Conservation (phyloP, 2,797 vertebrate species). For the Artibeus jamaicensis region DNA sequence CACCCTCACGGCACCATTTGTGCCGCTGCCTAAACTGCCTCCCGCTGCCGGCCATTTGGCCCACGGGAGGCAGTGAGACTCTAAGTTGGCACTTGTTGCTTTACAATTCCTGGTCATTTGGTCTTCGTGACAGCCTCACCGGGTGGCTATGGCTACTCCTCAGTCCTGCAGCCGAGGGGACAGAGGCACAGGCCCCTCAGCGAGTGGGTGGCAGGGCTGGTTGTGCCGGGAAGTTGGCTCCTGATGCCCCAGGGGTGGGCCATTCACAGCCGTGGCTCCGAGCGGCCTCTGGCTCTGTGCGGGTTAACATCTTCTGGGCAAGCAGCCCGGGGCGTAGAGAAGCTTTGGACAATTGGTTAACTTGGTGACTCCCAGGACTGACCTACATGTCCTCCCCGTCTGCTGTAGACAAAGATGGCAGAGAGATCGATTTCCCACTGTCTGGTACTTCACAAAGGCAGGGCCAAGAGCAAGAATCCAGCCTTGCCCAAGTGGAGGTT, state of each 20-base stretch:
- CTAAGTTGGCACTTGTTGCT: background rate
- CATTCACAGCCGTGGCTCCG: background rate
- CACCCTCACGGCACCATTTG: background rate
- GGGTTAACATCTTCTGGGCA: constrained; percentile 48
- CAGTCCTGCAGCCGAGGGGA: background rate
- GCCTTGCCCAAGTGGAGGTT: background rate
- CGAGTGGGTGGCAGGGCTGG: background rate
- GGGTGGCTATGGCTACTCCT: background rate
- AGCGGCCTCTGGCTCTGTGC: background rate
- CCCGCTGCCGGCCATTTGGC: background rate
- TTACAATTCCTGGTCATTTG: background rate
- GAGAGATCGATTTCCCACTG: constrained; percentile 34
- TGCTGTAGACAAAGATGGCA: background rate
- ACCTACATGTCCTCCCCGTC: background rate
- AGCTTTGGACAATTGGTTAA: background rate
- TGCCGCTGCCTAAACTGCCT: background rate
- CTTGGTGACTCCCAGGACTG: background rate
- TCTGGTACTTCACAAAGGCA: constrained; percentile 10
- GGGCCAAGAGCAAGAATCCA: background rate
- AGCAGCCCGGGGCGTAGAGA: constrained; percentile 25
- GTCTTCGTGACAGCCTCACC: background rate
- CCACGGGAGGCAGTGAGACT: background rate
- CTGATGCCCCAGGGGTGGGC: background rate
- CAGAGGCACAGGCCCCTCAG: background rate
- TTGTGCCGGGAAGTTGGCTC: background rate